Base-by-base conservation (phyloP, 2,888 invertebrate species). In the Cerastoderma edule region DNA sequence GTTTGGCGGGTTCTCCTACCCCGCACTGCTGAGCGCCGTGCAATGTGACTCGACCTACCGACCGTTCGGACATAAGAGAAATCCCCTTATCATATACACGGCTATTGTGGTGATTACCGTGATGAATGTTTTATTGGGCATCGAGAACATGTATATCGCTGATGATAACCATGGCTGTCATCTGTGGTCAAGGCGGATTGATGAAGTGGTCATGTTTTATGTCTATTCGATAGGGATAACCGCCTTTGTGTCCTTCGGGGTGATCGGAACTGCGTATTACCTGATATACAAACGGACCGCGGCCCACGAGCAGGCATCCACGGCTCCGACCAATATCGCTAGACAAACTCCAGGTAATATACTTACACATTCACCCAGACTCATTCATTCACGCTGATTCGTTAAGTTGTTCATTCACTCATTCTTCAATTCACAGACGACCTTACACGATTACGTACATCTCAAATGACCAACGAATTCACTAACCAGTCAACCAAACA, bases 131-230 rank as follows among this genome's bases (percentile, higher is more conserved):
- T n/a, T 75, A 33, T 46, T 75, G 1, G 70, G 69, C 19, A 30
- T 70, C 5, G 70, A 75, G 63, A 22, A 66, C 2, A 32, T 65
- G 30, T 44, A 65, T 32, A 44, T 32, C 13, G 22, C 16, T 2
- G 70, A 66, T 24, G 70, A 75, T 27, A 66, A 66, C 24, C 75
- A 75, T 24, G 69, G 70, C 0, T 75, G 75, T 44, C 75, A 75
- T 46, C 28, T 75, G 24, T 75, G 75, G 75, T 69, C 75, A 3
- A 27, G 56, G 13, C 54, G 54, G 16, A 39, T 69, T 22, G 75
- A 75, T 28, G 30, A 22, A 5, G 70, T 75, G 4, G 70, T 75
- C 6, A 24, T 75, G 39, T 39, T 35, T 19, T 66, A 66, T 33
- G 39, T 75, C n/a, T 75, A 66, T 39, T 66, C 70, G n/a, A 28